phyloP scores from a whole-genome alignment of 2,113 vertebrate species.

The Zosterops pallidus region DNA sequence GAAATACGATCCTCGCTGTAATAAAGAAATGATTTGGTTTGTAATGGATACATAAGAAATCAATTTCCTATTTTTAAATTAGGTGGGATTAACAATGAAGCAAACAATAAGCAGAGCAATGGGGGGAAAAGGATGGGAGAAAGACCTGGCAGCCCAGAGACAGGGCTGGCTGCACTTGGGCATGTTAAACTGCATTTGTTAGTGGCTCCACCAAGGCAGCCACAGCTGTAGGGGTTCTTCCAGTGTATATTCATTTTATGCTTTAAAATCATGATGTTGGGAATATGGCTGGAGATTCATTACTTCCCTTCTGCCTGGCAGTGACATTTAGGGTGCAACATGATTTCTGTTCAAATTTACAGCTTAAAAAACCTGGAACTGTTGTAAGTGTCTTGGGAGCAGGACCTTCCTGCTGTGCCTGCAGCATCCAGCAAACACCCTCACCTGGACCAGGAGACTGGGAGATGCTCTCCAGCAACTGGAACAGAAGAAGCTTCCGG shows the following conservation, averaged over 20 bases:
- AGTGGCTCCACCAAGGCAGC: constrained; percentile 5
- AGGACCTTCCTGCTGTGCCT: not conserved
- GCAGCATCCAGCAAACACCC: not conserved
- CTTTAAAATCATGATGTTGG: not conserved
- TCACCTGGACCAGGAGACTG: not conserved
- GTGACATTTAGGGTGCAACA: not conserved
- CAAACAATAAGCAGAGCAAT: constrained; percentile 34
- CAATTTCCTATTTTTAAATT: constrained; percentile 70
- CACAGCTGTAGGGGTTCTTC: constrained; percentile 30
- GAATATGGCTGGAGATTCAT: not conserved
- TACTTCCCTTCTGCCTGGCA: not conserved
- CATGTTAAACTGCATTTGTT: not conserved
- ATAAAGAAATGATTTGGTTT: constrained; percentile 64
- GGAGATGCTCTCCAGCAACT: not conserved
- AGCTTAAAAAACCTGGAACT: rapidly evolving
- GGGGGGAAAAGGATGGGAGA: not conserved
- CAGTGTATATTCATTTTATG: not conserved
- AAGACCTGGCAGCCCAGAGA: not conserved
- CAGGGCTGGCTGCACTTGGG: not conserved
- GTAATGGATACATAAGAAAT: constrained; percentile 64
- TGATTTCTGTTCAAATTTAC: not conserved
- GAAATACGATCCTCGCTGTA: constrained; percentile 51
- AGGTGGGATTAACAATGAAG: constrained; percentile 54
- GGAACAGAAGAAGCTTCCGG: not conserved
- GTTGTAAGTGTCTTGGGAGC: not conserved